phyloP scores from a whole-genome alignment of 2,113 vertebrate genomes.

The Polyodon spathula region DNA sequence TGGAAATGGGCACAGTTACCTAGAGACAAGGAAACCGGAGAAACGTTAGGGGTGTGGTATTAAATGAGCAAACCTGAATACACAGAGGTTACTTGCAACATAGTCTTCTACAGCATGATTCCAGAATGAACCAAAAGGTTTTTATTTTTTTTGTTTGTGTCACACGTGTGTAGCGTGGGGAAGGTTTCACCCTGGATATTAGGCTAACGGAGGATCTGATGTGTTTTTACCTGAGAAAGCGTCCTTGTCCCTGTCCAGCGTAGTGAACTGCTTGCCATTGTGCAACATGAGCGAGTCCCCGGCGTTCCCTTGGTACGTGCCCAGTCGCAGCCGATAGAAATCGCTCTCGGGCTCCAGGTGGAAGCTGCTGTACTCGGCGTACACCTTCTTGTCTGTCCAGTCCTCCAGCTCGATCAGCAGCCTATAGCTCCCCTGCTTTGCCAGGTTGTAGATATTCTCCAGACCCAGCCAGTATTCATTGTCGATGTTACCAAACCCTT shows the following conservation, averaged over 20 bases:
- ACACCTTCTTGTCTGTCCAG: constrained; percentile 95
- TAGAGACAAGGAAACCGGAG: constrained; percentile 30
- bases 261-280: constrained; percentile 94
- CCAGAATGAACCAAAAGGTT: too few relatives aligned
- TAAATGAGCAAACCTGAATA: too few relatives aligned
- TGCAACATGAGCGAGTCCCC: constrained; percentile 91
- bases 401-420: constrained; percentile 91
- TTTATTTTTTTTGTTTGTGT: too few relatives aligned
- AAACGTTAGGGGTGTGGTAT: too few relatives aligned
- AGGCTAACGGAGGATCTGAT: neutral
- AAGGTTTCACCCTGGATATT: too few relatives aligned
- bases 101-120: too few relatives aligned
- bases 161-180: too few relatives aligned
- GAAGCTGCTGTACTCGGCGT: constrained; percentile 94
- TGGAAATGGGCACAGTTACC: constrained; percentile 98
- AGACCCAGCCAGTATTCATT: constrained; percentile 93
- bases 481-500: constrained; percentile 93
- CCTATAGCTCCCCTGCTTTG: constrained; percentile 88
- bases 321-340: constrained; percentile 78
- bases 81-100: too few relatives aligned
- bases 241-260: constrained; percentile 89
- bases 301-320: constrained; percentile 90
- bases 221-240: constrained; percentile 72
- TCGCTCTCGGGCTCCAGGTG: constrained; percentile 82
- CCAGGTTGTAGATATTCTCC: constrained; percentile 85